Evolutionary conservation across 1,140 invertebrate species (phyloP).

Genomic region (Eurosta solidaginis): DNA sequence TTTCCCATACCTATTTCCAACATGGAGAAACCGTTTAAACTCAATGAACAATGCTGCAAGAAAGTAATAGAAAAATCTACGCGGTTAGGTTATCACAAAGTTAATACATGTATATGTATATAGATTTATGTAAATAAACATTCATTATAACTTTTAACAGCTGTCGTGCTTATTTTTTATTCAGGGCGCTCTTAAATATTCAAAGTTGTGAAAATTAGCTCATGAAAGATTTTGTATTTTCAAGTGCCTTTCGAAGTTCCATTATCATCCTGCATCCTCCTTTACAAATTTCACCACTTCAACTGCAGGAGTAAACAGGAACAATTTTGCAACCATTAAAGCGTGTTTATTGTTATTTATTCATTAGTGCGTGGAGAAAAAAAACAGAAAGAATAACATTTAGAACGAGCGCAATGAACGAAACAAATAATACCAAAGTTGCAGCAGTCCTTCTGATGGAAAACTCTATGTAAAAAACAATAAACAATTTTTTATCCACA

Average conservation of each 20-base stretch:
- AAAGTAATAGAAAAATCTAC: no score
- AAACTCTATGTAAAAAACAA: conserved; percentile 19
- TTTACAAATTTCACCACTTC: conserved; percentile 3
- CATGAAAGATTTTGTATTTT: background rate
- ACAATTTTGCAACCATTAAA: conserved; percentile 25
- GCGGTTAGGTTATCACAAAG: no score
- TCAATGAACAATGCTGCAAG: no score
- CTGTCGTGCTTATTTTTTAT: no score
- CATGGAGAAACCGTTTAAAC: no score
- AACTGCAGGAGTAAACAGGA: background rate
- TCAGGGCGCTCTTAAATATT: no score
- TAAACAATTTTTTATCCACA: conserved; percentile 3
- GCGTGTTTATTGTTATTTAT: conserved; percentile 30
- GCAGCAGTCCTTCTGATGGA: background rate
- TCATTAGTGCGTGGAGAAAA: conserved; percentile 8
- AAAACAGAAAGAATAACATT: conserved; percentile 27
- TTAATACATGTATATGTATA: no score
- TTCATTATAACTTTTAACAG: no score
- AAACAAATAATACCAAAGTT: background rate
- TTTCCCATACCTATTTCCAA: no score
- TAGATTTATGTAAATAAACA: no score
- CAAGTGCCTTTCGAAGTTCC: background rate
- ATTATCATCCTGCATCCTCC: background rate
- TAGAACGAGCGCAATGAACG: background rate
- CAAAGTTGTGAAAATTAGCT: background rate